These are phyloP conservation scores for Gibbula magus DNA, from an alignment of 2,888 invertebrate species.

Conservation along the genomic window DNA sequence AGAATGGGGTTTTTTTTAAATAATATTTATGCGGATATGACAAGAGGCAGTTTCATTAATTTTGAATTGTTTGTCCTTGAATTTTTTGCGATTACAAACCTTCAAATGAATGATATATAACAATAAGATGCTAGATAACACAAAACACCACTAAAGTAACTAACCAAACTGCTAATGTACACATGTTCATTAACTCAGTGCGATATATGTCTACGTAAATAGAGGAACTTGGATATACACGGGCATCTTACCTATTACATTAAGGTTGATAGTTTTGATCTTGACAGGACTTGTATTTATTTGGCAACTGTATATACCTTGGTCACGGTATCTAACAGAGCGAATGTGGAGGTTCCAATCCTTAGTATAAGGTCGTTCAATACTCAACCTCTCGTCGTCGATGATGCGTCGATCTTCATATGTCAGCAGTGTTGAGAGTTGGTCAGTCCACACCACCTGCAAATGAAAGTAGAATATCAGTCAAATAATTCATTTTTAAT, in stretches of 20 bases:
- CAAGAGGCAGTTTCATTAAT: no score
- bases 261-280: constrained; percentile 67
- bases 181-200: no score
- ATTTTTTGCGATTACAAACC: no score
- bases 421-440: constrained; percentile 65
- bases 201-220: no score
- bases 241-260: constrained; percentile 65
- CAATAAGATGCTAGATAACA: no score
- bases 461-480: neutral
- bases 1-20: no score
- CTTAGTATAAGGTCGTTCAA: constrained; percentile 66
- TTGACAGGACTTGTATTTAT: constrained; percentile 71
- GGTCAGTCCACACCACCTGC: constrained; percentile 72
- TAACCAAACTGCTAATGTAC: no score
- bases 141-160: no score
- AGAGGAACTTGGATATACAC: no score
- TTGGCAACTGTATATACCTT: constrained; percentile 71
- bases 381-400: constrained; percentile 69
- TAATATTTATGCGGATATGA: no score
- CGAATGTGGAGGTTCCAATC: constrained; percentile 73
- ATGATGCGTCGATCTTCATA: constrained; percentile 68
- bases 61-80: no score
- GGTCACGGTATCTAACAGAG: constrained; percentile 63
- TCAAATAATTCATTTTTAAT: neutral
- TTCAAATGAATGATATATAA: no score